Base-by-base conservation (phyloP, 2,797 vertebrate species). In the Lepus townsendii region DNA sequence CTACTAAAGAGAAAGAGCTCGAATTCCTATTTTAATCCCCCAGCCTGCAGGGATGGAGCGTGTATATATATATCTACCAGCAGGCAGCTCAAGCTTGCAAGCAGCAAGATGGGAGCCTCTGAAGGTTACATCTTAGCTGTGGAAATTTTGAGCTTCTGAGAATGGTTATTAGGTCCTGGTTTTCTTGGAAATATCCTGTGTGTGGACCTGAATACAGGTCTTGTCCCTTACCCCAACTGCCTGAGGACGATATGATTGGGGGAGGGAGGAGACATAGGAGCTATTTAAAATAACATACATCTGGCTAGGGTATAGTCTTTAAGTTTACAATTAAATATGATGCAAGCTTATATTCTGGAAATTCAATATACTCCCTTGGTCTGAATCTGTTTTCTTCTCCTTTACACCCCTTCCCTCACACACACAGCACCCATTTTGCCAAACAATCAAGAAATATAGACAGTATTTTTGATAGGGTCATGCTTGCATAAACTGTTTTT, bases 1-100 rank as follows among this genome's bases (percentile, higher is more conserved):
- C 57, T 86, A 50, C 83, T 93, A 91, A 89, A 93, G 60, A 85
- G 82, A 95, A 96, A 71, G 54, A 91, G 57, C 60, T 88, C 78
- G 92, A 38, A 94, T 93, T 85, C 78, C 47, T 86, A 26, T 89
- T 93, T 88, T 84, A 85, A 80, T 82, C 66, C 62, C 78, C 27
- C 17, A 62, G 20, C 63, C 42, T 84, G 27, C 30, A 95, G 47
- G 50, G 83, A 42, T 12, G 54, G 54, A 83, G 10, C 1, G 19
- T 57, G 54, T 57, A 47, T 47, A 47, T 47, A 47, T 79, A 7
- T 50, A 66, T 32, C 27, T 78, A 66, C 26, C 76, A 26, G 60
- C 57, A 90, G 32, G 32, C 71, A 83, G 38, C 50, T 86, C 14
- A 91, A 76, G 66, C 30, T 65, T n/a, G 63, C 91, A 94, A 93